Conservation (phyloP, 2,888 invertebrate genomes). For the Amblyjoppa proteus region DNA sequence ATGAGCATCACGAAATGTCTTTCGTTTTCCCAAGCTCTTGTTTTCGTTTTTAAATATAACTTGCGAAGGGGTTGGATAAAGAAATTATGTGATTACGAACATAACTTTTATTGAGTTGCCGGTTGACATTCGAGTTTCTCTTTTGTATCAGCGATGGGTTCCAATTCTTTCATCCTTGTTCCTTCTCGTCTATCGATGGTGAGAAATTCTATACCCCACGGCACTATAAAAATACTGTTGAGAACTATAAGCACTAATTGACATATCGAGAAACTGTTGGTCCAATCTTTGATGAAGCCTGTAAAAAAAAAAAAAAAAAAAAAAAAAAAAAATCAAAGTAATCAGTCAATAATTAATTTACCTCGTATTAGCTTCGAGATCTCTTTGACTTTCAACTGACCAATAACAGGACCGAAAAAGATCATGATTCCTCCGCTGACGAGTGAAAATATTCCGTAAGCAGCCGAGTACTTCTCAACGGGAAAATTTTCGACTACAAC, state of each 20-base stretch:
- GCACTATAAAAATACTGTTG: conserved; percentile 88
- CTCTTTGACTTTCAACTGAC: conserved; percentile 82
- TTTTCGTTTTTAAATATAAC: background rate
- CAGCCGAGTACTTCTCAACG: conserved; percentile 90
- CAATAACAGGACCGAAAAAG: conserved; percentile 89
- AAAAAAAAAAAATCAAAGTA: conserved; percentile 81
- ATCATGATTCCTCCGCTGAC: conserved; percentile 90
- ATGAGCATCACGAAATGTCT: background rate
- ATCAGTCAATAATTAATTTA: background rate
- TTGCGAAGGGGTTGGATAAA: background rate
- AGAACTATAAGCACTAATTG: conserved; percentile 89
- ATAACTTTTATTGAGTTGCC: conserved; percentile 45
- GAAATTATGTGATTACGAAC: conserved; percentile 36
- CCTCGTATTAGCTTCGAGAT: background rate
- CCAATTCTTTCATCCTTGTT: conserved; percentile 28
- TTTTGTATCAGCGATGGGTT: conserved; percentile 27
- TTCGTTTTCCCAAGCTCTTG: background rate
- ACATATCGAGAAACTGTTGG: conserved; percentile 89
- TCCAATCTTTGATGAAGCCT: conserved; percentile 88
- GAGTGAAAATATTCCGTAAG: conserved; percentile 90
- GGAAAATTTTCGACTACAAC: conserved; percentile 90
- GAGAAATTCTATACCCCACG: conserved; percentile 89
- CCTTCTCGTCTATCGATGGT: conserved; percentile 66
- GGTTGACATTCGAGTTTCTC: conserved; percentile 27
- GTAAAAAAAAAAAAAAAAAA: conserved; percentile 82